Percentiles rank a stretch among this genome's conserved stretches.
Conservation (phyloP, 1,140 invertebrate species). For the Macrocentrus cingulum region DNA sequence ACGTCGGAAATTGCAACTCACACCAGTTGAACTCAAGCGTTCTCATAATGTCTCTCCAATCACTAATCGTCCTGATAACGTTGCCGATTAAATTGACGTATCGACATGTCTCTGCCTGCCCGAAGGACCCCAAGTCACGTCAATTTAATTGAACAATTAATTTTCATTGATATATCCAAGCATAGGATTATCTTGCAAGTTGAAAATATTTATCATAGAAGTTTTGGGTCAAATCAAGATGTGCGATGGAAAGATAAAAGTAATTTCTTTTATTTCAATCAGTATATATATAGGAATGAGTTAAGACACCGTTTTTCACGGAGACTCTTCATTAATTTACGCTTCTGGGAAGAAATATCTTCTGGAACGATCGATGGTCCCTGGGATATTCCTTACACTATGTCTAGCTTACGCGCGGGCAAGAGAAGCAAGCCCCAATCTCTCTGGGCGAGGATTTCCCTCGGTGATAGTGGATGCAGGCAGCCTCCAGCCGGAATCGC, state of each 20-base stretch:
- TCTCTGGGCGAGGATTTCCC: slow-evolving; percentile 23
- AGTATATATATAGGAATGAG: too few relatives aligned
- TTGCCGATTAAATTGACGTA: slow-evolving; percentile 37
- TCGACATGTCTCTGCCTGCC: slow-evolving; percentile 2
- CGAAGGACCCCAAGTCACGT: neutral
- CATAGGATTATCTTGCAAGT: too few relatives aligned
- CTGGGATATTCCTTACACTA: slow-evolving; percentile 32
- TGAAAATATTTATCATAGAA: too few relatives aligned
- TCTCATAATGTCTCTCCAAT: slow-evolving; percentile 33
- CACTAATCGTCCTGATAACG: slow-evolving; percentile 35
- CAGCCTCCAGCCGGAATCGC: neutral
- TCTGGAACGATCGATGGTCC: slow-evolving; percentile 1
- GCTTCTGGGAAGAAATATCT: too few relatives aligned
- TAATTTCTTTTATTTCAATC: too few relatives aligned
- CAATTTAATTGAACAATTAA: neutral
- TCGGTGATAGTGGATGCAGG: slow-evolving; percentile 12
- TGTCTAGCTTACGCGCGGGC: slow-evolving; percentile 25
- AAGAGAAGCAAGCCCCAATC: neutral
- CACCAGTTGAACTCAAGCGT: slow-evolving; percentile 28
- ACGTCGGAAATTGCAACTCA: slow-evolving; percentile 39
- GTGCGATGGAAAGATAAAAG: too few relatives aligned
- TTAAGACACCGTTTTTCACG: too few relatives aligned
- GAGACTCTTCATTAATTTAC: too few relatives aligned
- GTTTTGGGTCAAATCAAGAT: too few relatives aligned
- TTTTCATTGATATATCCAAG: neutral